A percentile compares a stretch with the other conserved stretches of the same genome.
Evolutionary conservation across 2,888 invertebrate species (phyloP).

Genomic region (Philereme vetulata): DNA sequence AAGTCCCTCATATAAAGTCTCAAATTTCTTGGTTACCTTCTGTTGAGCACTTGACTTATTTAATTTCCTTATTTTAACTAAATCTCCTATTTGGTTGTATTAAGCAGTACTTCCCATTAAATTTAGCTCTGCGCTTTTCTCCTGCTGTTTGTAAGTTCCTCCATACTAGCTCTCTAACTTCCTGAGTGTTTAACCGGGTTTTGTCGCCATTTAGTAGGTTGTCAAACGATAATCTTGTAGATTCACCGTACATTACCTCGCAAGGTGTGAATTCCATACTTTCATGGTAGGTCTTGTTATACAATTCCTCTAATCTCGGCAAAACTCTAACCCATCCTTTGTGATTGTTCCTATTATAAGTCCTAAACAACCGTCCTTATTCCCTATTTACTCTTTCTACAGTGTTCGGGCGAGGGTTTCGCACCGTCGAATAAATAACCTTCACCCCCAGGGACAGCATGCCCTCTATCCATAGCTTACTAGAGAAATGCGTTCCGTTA

Average conservation of each 20-base stretch:
- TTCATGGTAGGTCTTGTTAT: constrained; percentile 37
- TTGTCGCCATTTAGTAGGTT: too few species aligned
- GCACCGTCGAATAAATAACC: constrained; percentile 30
- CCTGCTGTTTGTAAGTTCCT: neutral
- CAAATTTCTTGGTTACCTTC: constrained; percentile 3
- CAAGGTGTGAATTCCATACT: constrained; percentile 33
- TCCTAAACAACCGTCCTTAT: constrained; percentile 33
- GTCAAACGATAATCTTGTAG: neutral
- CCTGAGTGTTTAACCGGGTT: too few species aligned
- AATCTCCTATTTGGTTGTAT: constrained; percentile 1
- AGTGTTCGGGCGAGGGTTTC: constrained; percentile 37
- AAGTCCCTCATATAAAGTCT: neutral
- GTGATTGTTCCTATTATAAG: constrained; percentile 34
- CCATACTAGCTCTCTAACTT: neutral
- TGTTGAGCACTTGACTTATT: neutral
- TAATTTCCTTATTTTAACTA: neutral
- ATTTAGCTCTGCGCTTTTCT: neutral
- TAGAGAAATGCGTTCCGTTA: constrained; percentile 32
- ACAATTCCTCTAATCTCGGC: constrained; percentile 28
- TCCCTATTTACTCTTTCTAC: constrained; percentile 39
- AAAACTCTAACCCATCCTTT: constrained; percentile 28
- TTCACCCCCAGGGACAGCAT: constrained; percentile 17
- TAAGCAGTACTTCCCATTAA: neutral
- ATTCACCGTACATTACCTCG: neutral
- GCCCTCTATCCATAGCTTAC: constrained; percentile 14